Percentiles rank a stretch among this genome's conserved stretches.
phyloP scores from a whole-genome alignment of 2,113 vertebrate genomes.

The Nyctereutes procyonoides region DNA sequence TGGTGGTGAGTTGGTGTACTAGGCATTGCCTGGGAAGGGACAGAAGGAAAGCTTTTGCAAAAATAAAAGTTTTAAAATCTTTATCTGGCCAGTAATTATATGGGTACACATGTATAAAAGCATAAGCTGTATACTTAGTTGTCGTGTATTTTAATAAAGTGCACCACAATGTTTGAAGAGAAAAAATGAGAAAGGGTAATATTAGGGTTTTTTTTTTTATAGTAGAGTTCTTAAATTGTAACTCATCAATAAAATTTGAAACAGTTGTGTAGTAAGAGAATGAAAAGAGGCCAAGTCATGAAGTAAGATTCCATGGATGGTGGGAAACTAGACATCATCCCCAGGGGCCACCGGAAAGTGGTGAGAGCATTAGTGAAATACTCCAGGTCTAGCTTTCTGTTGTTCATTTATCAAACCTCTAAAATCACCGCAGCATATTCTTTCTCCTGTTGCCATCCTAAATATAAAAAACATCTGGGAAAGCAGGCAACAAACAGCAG shows the following conservation, averaged over 20 bases:
- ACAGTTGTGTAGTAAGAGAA: background rate
- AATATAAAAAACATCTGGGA: conserved; percentile 67
- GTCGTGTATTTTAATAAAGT: background rate
- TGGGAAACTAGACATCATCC: background rate
- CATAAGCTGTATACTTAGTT: background rate
- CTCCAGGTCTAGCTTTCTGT: background rate
- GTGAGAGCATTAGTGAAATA: background rate
- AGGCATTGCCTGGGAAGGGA: background rate
- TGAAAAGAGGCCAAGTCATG: background rate
- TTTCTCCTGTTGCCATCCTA: conserved; percentile 25
- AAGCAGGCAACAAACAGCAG: conserved; percentile 25
- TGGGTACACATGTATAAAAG: background rate
- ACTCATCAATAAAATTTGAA: background rate
- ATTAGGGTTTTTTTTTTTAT: background rate
- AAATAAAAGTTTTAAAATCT: background rate
- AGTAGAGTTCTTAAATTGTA: background rate
- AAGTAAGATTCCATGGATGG: background rate
- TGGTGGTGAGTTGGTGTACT: accelerated
- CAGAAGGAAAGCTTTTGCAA: background rate
- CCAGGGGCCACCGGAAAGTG: background rate
- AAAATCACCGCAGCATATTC: background rate
- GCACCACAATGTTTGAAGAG: background rate
- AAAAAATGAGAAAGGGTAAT: background rate
- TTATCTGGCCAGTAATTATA: background rate
- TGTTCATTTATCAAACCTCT: conserved; percentile 24